Base-by-base conservation (phyloP, 2,113 vertebrate genomes). In the Scortum barcoo region DNA sequence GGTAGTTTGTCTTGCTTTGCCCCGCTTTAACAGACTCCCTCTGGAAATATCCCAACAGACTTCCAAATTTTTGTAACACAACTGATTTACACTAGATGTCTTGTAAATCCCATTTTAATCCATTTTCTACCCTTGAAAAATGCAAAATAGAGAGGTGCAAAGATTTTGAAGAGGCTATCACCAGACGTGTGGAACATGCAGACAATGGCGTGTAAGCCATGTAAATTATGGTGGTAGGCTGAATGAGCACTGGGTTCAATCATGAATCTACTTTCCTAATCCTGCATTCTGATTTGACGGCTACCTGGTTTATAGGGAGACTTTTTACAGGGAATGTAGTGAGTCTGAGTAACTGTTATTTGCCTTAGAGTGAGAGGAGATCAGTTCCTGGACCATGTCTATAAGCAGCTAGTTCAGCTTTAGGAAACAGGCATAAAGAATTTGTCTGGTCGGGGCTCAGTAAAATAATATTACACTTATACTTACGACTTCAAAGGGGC, bases 381-480 rank as follows among this genome's bases (percentile, higher is more conserved):
- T 90, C 82, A 86, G 60, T 77, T 84, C 65, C 61, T 76, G 72
- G 90, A 77, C 79, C 76, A 33, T 76, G 57, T 71, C 61, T 88
- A 85, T 84, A 85, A 92, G 89, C 78, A 80, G 87, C 81, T 68
- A 73, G 76, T 26, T 54, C 53, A 87, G 77, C 79, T 89, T 74
- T 73, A 74, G 68, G 57, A 90, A 94, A 91, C 82, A 89, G 69
- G 81, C 79, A 86, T 79, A 79, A 72, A 87, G 72, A 88, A 80
- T 84, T 76, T 87, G 86, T 87, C 86, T 87, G 80, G 83, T 85
- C 11, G 68, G 79, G 87, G 83, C 88, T 90, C 80, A 88, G 74
- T 86, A 76, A 88, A 91, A 91, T 90, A 88, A 88, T 91, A 88
- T 90, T 83, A 82, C 66, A 92, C 85, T 85, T 88, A 89, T 83